These are phyloP conservation scores for Polyommatus iphigenia DNA, from an alignment of 2,888 invertebrate genomes.

Conservation along the genomic window DNA sequence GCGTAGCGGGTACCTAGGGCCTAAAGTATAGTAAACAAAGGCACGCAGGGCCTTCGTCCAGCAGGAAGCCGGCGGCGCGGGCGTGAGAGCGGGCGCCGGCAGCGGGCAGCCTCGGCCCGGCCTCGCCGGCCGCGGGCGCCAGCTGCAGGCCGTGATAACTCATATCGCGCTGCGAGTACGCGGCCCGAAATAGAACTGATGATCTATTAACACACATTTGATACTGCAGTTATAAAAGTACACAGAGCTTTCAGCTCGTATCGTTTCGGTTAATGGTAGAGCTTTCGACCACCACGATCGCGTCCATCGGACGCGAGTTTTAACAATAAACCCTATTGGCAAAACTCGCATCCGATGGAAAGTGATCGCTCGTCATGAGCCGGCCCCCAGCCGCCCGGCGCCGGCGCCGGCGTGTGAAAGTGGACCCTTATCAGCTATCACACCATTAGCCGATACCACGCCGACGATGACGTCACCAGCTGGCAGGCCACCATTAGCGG, in stretches of 20 bases:
- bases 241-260: neutral
- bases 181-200: constrained; percentile 1
- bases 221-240: neutral
- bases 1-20: neutral
- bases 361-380: neutral
- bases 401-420: neutral
- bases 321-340: neutral
- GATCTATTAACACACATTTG: constrained; percentile 9
- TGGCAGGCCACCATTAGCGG: neutral
- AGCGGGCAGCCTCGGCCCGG: neutral
- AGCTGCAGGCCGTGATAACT: neutral
- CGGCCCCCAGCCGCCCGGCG: neutral
- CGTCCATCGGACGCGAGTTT: neutral
- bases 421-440: constrained; percentile 1
- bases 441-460: neutral
- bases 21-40: neutral
- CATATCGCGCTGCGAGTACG: neutral
- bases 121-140: constrained; percentile 1
- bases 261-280: neutral
- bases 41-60: neutral
- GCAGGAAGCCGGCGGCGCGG: neutral
- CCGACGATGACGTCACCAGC: neutral
- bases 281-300: neutral
- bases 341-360: neutral
- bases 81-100: neutral